Evolutionary conservation across 2,797 vertebrate genomes (phyloP).

Genomic region (Girardinus metallicus): DNA sequence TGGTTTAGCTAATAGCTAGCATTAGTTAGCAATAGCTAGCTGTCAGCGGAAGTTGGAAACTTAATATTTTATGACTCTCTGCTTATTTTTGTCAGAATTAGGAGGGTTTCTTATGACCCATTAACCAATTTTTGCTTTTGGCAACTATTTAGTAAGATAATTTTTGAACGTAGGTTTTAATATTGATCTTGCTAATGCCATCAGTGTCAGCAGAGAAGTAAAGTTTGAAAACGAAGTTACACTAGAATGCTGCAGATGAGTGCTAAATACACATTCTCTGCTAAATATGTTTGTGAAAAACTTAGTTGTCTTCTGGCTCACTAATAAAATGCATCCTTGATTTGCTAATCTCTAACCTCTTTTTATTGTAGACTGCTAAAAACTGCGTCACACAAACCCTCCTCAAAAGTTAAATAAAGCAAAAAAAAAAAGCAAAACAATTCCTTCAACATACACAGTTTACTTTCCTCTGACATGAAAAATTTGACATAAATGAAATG

Average conservation of each 20-base stretch:
- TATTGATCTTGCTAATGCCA: not conserved
- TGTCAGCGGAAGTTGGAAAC: not conserved
- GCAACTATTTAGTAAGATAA: not conserved
- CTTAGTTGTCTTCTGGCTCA: not conserved
- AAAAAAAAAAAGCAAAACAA: not conserved
- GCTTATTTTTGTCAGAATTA: not conserved
- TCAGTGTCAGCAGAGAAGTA: not conserved
- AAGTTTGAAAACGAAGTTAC: not conserved
- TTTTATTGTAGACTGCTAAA: not conserved
- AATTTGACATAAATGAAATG: slow-evolving; percentile 56
- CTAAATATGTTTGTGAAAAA: not conserved
- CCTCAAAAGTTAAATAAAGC: slow-evolving; percentile 4
- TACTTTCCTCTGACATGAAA: slow-evolving; percentile 5
- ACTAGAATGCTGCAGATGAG: not conserved
- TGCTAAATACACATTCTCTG: not conserved
- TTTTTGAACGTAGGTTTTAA: not conserved
- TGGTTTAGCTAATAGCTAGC: not conserved
- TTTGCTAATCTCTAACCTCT: not conserved
- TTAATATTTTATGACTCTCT: not conserved
- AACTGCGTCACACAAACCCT: not conserved
- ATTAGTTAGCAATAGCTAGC: not conserved
- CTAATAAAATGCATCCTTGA: not conserved
- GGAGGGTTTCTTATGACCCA: not conserved
- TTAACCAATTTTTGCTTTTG: not conserved
- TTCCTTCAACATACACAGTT: not conserved